Conservation (phyloP, 1,140 invertebrate species). For the Aphidius gifuensis region DNA sequence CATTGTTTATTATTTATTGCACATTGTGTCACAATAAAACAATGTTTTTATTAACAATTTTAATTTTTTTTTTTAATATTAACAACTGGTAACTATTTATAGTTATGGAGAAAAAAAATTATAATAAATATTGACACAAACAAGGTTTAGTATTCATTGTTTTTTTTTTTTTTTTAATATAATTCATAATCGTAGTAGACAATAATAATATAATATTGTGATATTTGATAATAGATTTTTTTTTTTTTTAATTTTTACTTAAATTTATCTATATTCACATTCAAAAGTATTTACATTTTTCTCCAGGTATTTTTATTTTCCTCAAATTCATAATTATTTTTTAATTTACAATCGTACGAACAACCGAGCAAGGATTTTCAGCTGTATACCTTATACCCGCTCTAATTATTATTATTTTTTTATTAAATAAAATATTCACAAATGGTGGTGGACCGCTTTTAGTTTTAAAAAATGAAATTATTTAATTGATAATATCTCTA, state of each 20-base stretch:
- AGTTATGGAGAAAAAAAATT: slow-evolving; percentile 4
- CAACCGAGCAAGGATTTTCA: slow-evolving; percentile 39
- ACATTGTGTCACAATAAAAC: slow-evolving; percentile 10
- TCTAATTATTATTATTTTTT: slow-evolving; percentile 15
- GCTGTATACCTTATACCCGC: slow-evolving; percentile 19
- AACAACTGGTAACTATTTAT: neutral
- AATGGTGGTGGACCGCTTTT: neutral
- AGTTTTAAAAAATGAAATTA: no score
- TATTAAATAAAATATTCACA: slow-evolving; percentile 1
- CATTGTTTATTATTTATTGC: slow-evolving; percentile 19
- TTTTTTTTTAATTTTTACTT: slow-evolving; percentile 40
- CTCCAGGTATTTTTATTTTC: slow-evolving; percentile 9
- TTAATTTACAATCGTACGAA: slow-evolving; percentile 54
- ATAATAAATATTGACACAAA: slow-evolving; percentile 1
- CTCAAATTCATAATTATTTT: slow-evolving; percentile 26
- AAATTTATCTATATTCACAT: slow-evolving; percentile 56
- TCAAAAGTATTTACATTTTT: slow-evolving; percentile 51
- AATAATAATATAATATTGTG: slow-evolving; percentile 52
- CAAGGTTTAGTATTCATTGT: slow-evolving; percentile 2
- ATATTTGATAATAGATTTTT: slow-evolving; percentile 40
- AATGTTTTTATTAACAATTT: slow-evolving; percentile 2
- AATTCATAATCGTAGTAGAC: slow-evolving; percentile 53
- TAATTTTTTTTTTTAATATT: neutral
- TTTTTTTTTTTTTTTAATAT: slow-evolving; percentile 48
- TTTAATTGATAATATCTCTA: no score